phyloP scores from a whole-genome alignment of 2,888 invertebrate species.

The Orthonychiurus folsomi region DNA sequence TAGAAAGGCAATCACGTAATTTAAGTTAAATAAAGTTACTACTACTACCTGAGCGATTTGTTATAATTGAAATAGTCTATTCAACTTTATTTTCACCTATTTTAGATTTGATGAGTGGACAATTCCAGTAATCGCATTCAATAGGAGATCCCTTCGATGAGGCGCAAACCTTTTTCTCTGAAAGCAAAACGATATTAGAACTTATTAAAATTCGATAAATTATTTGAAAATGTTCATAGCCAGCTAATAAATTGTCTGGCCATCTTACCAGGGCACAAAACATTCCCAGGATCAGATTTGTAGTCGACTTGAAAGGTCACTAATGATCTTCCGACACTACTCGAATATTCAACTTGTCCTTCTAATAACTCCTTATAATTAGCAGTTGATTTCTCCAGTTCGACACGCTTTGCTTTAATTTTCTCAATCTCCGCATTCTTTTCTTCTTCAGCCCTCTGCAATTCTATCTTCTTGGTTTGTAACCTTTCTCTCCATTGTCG shows the following conservation, averaged over 20 bases:
- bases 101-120: conserved; percentile 1
- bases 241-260: too few species aligned
- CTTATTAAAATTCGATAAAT: too few species aligned
- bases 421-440: background rate
- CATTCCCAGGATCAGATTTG: background rate
- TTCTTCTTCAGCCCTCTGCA: background rate
- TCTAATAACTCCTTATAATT: background rate
- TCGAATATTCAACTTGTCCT: background rate
- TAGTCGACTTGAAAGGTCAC: conserved; percentile 1
- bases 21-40: too few species aligned
- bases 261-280: conserved; percentile 8
- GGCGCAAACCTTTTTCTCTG: conserved; percentile 6
- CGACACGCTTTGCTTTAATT: background rate
- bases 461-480: background rate
- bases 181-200: background rate
- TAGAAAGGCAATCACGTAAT: too few species aligned
- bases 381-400: background rate
- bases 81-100: background rate
- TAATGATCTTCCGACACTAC: background rate
- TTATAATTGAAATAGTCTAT: conserved; percentile 1
- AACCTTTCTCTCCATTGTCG: background rate
- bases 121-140: conserved; percentile 11
- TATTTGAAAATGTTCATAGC: too few species aligned
- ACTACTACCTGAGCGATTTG: too few species aligned
- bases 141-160: background rate